These are phyloP conservation scores for Scytalopus superciliaris DNA, from an alignment of 2,113 vertebrate genomes.

Conservation along the genomic window DNA sequence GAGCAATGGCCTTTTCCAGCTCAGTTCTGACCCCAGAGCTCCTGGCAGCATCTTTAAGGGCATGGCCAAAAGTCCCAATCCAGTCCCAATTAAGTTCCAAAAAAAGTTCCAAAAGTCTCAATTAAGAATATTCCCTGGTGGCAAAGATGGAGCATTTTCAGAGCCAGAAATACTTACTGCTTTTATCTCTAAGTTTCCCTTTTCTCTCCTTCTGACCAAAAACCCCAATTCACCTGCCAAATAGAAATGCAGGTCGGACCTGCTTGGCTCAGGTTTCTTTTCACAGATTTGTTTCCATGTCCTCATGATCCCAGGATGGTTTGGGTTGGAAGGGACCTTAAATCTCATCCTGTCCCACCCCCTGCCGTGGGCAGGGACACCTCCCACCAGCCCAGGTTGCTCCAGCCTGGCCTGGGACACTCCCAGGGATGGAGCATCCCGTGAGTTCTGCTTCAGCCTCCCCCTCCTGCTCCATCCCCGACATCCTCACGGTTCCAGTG, in stretches of 20 bases:
- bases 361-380: neutral
- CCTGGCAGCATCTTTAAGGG: neutral
- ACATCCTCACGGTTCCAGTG: neutral
- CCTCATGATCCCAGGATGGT: neutral
- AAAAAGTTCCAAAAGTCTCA: no score
- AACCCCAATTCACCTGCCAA: neutral
- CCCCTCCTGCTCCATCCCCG: neutral
- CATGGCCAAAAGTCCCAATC: neutral
- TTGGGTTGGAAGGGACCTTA: neutral
- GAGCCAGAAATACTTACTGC: neutral
- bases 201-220: neutral
- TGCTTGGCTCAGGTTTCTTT: neutral
- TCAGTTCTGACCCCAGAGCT: neutral
- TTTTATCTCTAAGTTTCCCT: neutral
- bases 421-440: neutral
- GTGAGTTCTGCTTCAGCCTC: neutral
- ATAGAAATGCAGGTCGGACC: neutral
- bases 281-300: neutral
- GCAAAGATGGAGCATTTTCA: neutral
- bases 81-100: no score
- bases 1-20: neutral
- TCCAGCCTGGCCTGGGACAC: neutral
- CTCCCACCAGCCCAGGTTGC: rapidly evolving
- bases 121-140: neutral
- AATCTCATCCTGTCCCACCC: neutral